Conservation (phyloP, 2,888 invertebrate genomes). For the Allygus modestus region DNA sequence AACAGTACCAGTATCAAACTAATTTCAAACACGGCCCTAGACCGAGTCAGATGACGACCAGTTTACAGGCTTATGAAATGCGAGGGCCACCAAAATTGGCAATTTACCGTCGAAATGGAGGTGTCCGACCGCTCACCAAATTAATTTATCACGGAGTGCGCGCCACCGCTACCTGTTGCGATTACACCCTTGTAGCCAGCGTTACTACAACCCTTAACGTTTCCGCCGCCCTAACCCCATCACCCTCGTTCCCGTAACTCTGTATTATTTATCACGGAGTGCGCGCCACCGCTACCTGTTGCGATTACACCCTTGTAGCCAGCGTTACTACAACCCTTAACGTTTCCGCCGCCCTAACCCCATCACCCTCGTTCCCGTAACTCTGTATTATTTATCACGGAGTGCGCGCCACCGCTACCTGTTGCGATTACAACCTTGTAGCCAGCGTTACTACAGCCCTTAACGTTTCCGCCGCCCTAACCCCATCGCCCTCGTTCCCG, state of each 20-base stretch:
- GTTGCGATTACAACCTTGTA: conserved; percentile 33
- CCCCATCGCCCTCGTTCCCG: neutral
- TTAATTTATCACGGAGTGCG: conserved; percentile 46
- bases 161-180: conserved; percentile 35
- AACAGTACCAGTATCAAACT: neutral
- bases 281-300: conserved; percentile 30
- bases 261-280: conserved; percentile 47
- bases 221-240: conserved; percentile 10
- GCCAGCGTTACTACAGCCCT: neutral
- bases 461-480: conserved; percentile 13
- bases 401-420: conserved; percentile 14
- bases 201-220: neutral
- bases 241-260: neutral
- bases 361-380: neutral
- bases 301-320: conserved; percentile 27
- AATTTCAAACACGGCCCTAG: neutral
- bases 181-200: conserved; percentile 15
- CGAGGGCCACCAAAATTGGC: conserved; percentile 39
- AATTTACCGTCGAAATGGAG: conserved; percentile 43
- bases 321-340: neutral
- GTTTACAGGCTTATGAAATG: conserved; percentile 34
- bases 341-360: conserved; percentile 13
- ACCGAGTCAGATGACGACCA: neutral
- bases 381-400: neutral
- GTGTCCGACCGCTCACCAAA: conserved; percentile 43